phyloP scores from a whole-genome alignment of 2,113 vertebrate species.

The Onychorhynchus coronatus region DNA sequence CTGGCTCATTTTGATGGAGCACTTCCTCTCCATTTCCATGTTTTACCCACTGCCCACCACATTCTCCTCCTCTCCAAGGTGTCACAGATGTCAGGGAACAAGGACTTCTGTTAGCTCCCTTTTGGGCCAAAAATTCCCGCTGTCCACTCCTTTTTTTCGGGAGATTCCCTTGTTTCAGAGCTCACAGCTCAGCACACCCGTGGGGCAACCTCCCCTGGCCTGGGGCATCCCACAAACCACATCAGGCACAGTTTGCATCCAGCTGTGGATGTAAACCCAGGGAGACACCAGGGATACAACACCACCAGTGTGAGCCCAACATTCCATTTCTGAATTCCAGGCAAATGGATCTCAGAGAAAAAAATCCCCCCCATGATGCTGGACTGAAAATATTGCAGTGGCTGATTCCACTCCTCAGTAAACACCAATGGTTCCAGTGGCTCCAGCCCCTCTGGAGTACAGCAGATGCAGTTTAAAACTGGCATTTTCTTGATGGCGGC shows the following conservation, averaged over 20 bases:
- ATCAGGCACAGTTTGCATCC: neutral
- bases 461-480: neutral
- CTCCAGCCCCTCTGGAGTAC: neutral
- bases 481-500: neutral
- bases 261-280: neutral
- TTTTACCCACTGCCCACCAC: neutral
- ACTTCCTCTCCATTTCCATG: neutral
- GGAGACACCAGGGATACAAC: too few species aligned
- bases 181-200: neutral
- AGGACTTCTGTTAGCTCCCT: neutral
- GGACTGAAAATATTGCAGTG: neutral
- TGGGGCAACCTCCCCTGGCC: neutral
- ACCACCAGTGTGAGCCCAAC: too few species aligned
- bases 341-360: neutral
- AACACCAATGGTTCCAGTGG: neutral
- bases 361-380: neutral
- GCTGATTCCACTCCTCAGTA: neutral
- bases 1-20: neutral
- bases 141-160: neutral
- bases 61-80: neutral
- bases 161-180: neutral
- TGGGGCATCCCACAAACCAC: neutral
- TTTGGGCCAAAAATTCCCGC: neutral
- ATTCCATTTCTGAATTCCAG: neutral
- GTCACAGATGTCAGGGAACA: neutral